Conservation (phyloP, 2,888 invertebrate species). For the Apocheima hispidaria region DNA sequence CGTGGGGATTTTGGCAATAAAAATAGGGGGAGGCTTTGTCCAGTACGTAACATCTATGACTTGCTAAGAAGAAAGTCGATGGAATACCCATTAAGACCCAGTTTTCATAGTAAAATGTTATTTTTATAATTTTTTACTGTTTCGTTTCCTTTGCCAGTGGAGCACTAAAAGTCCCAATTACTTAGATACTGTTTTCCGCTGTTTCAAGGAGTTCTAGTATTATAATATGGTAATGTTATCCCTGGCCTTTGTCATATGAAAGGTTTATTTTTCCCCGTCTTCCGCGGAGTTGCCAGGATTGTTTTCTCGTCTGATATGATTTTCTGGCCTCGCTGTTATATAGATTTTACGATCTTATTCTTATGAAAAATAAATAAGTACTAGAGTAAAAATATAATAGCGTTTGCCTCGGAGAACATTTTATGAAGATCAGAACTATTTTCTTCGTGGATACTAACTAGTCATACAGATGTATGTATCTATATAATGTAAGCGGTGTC, state of each 20-base stretch:
- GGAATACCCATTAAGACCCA: too few species aligned
- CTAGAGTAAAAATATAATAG: constrained; percentile 8
- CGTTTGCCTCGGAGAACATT: constrained; percentile 2
- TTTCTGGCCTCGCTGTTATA: constrained; percentile 23
- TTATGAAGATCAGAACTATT: constrained; percentile 10
- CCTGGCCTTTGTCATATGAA: constrained; percentile 37
- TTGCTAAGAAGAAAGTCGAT: too few species aligned
- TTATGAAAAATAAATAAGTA: constrained; percentile 14
- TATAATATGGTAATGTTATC: constrained; percentile 46
- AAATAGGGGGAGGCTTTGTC: too few species aligned
- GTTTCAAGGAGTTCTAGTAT: constrained; percentile 20
- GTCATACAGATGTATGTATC: neutral
- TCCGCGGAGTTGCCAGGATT: constrained; percentile 19
- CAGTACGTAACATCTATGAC: too few species aligned
- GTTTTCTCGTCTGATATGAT: constrained; percentile 30
- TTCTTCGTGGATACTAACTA: neutral
- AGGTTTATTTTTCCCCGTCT: constrained; percentile 41
- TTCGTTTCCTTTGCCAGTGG: neutral
- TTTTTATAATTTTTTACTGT: too few species aligned
- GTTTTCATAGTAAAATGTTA: too few species aligned
- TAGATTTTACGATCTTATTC: constrained; percentile 23
- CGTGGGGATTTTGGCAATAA: too few species aligned
- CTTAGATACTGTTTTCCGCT: constrained; percentile 12
- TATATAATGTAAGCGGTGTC: neutral
- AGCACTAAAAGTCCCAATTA: neutral